These are phyloP conservation scores for Andrena praecox DNA, from an alignment of 2,888 invertebrate genomes.

Conservation along the genomic window DNA sequence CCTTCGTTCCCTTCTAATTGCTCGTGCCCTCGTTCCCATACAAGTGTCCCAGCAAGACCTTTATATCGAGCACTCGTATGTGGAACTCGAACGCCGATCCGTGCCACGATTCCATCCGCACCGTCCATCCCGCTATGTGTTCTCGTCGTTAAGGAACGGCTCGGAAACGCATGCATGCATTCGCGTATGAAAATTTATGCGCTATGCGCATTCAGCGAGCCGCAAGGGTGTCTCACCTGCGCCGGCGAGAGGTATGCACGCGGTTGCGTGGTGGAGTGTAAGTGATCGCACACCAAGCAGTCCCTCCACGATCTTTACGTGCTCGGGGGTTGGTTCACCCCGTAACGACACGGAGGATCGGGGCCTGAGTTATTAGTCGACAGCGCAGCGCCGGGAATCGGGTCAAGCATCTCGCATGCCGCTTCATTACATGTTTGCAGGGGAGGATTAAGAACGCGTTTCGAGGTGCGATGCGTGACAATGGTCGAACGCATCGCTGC, in stretches of 20 bases:
- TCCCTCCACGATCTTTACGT: constrained; percentile 26
- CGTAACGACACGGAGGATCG: constrained; percentile 58
- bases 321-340: constrained; percentile 30
- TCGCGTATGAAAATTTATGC: constrained; percentile 60
- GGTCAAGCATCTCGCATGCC: constrained; percentile 73
- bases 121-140: constrained; percentile 44
- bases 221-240: constrained; percentile 36
- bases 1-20: not conserved
- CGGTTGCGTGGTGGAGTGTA: constrained; percentile 1
- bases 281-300: constrained; percentile 10
- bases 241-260: constrained; percentile 12
- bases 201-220: constrained; percentile 43
- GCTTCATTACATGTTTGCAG: constrained; percentile 68
- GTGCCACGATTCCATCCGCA: constrained; percentile 33
- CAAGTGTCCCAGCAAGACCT: constrained; percentile 1
- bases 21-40: constrained; percentile 1
- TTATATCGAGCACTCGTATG: constrained; percentile 13
- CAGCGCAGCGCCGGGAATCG: constrained; percentile 58
- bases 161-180: constrained; percentile 25
- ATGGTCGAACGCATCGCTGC: constrained; percentile 33
- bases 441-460: constrained; percentile 53
- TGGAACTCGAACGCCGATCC: constrained; percentile 1
- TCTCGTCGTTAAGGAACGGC: constrained; percentile 59
- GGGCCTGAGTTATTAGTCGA: constrained; percentile 60
- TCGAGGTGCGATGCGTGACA: constrained; percentile 41